A percentile compares a stretch with the other conserved stretches of the same genome.
Evolutionary conservation across 2,113 vertebrate genomes (phyloP).

Genomic region (Anarhynchus alexandrinus): DNA sequence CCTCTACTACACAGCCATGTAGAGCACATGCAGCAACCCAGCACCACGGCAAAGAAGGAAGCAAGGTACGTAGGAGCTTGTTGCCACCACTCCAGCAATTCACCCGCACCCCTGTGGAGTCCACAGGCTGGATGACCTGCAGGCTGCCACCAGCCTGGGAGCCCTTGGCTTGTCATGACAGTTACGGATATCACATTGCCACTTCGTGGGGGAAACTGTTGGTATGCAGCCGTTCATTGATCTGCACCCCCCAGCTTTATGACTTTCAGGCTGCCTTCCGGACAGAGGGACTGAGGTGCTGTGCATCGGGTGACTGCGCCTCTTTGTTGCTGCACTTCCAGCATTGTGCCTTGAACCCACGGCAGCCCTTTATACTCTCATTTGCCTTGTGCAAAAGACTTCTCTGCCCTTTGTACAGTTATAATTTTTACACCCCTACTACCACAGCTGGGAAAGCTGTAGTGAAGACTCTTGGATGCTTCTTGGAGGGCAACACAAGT

Average conservation of each 20-base stretch:
- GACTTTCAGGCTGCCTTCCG: background rate
- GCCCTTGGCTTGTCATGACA: background rate
- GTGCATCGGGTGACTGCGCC: rapidly evolving
- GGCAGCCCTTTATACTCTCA: background rate
- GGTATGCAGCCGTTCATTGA: background rate
- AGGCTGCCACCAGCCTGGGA: background rate
- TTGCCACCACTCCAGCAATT: background rate
- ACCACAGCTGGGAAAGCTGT: background rate
- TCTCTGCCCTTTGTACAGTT: background rate
- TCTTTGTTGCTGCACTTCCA: background rate
- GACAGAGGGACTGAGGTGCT: background rate
- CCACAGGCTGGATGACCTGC: background rate
- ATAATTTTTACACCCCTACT: background rate
- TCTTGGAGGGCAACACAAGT: background rate
- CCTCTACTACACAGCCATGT: background rate
- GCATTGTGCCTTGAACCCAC: background rate
- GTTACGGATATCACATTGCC: background rate
- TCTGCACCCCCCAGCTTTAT: background rate
- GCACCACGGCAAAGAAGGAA: background rate
- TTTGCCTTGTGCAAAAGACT: background rate
- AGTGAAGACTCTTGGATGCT: background rate
- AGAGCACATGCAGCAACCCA: background rate
- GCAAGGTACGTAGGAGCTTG: background rate
- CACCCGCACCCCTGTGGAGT: background rate
- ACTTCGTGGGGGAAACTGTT: background rate